These are phyloP conservation scores for Ophion ventricosus DNA, from an alignment of 2,888 invertebrate genomes.

Conservation along the genomic window DNA sequence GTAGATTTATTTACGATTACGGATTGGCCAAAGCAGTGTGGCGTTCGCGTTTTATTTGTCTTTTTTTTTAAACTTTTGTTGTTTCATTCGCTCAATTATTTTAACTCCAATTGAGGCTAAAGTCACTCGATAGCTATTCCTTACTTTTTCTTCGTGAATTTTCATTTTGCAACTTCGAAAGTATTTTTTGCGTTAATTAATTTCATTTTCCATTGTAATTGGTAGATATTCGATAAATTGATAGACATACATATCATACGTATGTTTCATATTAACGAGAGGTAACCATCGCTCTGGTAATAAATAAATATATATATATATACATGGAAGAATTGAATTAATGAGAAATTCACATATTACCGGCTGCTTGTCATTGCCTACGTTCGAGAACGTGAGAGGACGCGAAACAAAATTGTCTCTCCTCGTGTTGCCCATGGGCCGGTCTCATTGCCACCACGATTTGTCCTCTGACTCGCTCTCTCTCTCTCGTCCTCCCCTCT, in stretches of 20 bases:
- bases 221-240: slow-evolving; percentile 24
- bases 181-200: not conserved
- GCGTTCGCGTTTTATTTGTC: too few relatives aligned
- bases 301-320: not conserved
- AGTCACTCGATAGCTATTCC: too few relatives aligned
- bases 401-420: slow-evolving; percentile 64
- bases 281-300: not conserved
- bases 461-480: not conserved
- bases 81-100: too few relatives aligned
- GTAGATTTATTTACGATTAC: too few relatives aligned
- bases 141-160: not conserved
- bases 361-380: slow-evolving; percentile 40
- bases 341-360: slow-evolving; percentile 53
- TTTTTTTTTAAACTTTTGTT: too few relatives aligned
- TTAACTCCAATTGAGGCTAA: too few relatives aligned
- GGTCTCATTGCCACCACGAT: slow-evolving; percentile 42
- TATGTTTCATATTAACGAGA: slow-evolving; percentile 49
- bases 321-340: slow-evolving; percentile 34
- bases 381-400: slow-evolving; percentile 49
- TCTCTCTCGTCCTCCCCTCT: not conserved
- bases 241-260: slow-evolving; percentile 20
- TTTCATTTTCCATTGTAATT: not conserved
- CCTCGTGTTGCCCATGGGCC: slow-evolving; percentile 42
- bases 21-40: too few relatives aligned
- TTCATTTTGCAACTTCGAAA: not conserved